Conservation (phyloP, 2,113 vertebrate genomes). For the Cynoglossus semilaevis region DNA sequence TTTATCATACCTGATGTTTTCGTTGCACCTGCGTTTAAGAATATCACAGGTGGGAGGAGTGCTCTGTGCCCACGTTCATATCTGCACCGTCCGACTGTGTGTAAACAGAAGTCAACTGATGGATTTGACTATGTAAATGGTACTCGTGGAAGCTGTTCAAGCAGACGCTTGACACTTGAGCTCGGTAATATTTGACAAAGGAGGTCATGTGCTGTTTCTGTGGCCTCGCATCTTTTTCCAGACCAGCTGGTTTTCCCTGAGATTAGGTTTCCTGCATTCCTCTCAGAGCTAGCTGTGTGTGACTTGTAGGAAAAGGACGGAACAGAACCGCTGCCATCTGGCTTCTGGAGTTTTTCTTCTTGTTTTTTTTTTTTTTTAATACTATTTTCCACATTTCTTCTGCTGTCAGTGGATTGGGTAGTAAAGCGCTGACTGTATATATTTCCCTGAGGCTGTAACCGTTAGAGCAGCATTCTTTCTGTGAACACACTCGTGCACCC, state of each 20-base stretch:
- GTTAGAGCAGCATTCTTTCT: too few species aligned
- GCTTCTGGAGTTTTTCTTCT: too few species aligned
- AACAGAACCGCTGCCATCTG: too few species aligned
- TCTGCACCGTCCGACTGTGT: not conserved
- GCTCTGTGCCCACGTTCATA: not conserved
- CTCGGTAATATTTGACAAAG: not conserved
- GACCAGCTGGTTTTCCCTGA: conserved; percentile 6
- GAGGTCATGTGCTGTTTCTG: not conserved
- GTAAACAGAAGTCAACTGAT: conserved; percentile 2
- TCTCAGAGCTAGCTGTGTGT: conserved; percentile 6
- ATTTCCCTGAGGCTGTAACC: too few species aligned
- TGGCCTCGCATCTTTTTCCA: conserved; percentile 1
- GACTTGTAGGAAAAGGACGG: too few species aligned
- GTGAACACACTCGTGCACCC: too few species aligned
- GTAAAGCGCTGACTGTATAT: too few species aligned
- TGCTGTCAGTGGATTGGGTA: too few species aligned
- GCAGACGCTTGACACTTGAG: too few species aligned
- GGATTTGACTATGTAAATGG: conserved; percentile 13
- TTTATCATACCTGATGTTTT: conserved; percentile 10
- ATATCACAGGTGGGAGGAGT: conserved; percentile 7
- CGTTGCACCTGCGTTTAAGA: conserved; percentile 6
- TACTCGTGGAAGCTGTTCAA: not conserved
- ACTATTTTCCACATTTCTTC: too few species aligned
- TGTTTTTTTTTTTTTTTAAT: too few species aligned
- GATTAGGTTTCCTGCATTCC: conserved; percentile 9